Percentiles rank a stretch among this genome's conserved stretches.
phyloP scores from a whole-genome alignment of 1,140 invertebrate genomes.

The Lepidurus packardi region DNA sequence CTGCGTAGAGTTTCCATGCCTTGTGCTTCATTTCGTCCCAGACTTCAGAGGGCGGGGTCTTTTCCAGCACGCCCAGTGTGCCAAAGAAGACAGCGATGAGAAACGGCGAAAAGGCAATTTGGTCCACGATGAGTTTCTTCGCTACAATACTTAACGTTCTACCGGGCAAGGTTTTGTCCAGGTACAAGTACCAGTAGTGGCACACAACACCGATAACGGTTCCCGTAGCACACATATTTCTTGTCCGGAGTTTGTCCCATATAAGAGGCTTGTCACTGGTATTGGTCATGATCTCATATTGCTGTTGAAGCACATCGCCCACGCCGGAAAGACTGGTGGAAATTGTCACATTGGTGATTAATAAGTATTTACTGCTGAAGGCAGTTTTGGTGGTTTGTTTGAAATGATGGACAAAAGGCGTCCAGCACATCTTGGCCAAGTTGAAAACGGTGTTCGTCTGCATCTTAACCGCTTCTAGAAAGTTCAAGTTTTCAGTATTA shows the following conservation, averaged over 20 bases:
- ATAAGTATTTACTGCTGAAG: slow-evolving; percentile 56
- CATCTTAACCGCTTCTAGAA: neutral
- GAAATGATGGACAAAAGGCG: neutral
- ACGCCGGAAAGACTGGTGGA: slow-evolving; percentile 66
- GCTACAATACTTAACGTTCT: slow-evolving; percentile 60
- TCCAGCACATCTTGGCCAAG: neutral
- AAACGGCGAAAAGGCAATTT: slow-evolving; percentile 78
- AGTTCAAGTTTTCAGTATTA: too few species aligned
- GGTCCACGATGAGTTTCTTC: slow-evolving; percentile 83
- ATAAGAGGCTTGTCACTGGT: slow-evolving; percentile 45
- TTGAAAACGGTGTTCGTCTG: neutral
- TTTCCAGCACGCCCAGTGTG: slow-evolving; percentile 67
- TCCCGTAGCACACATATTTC: slow-evolving; percentile 73
- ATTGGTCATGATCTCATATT: slow-evolving; percentile 66
- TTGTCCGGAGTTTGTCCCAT: slow-evolving; percentile 62
- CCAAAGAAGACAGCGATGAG: slow-evolving; percentile 74
- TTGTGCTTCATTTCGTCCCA: slow-evolving; percentile 68
- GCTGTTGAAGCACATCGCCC: slow-evolving; percentile 78
- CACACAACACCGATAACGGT: slow-evolving; percentile 71
- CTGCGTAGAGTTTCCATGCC: slow-evolving; percentile 68
- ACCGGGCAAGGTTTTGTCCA: slow-evolving; percentile 65
- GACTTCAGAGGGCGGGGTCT: slow-evolving; percentile 54
- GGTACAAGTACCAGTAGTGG: slow-evolving; percentile 73
- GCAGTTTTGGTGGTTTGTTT: neutral
- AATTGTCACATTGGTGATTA: slow-evolving; percentile 79